Conservation (phyloP, 2,888 invertebrate genomes). For the Pseudococcus viburni region DNA sequence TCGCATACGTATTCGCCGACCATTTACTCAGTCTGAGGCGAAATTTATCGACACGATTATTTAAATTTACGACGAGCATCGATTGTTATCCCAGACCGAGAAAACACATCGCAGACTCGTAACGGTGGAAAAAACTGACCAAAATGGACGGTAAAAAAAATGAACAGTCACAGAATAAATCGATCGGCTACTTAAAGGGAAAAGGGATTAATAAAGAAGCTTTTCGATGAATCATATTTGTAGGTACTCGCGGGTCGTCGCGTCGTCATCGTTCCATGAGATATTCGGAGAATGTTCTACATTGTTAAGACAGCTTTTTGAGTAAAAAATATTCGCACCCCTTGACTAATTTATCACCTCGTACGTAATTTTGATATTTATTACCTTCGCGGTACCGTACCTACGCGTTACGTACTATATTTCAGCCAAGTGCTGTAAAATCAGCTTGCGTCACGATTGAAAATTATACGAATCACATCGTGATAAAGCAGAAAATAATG, state of each 20-base stretch:
- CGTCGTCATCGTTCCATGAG: background rate
- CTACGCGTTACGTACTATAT: background rate
- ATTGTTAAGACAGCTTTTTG: conserved; percentile 25
- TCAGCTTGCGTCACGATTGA: conserved; percentile 47
- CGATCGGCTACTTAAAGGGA: no score
- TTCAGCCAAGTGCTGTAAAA: conserved; percentile 41
- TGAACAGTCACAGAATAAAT: no score
- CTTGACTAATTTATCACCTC: conserved; percentile 20
- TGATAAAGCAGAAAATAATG: conserved; percentile 64
- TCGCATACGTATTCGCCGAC: background rate
- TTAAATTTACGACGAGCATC: conserved; percentile 11
- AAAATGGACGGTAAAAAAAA: background rate
- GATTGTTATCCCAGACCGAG: background rate
- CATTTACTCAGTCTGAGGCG: background rate
- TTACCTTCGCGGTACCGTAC: background rate
- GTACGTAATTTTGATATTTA: conserved; percentile 27
- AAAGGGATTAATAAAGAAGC: background rate
- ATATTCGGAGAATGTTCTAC: background rate
- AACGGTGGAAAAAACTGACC: background rate
- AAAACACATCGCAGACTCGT: background rate
- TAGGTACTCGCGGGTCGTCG: background rate
- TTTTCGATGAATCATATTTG: background rate
- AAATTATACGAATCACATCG: conserved; percentile 57
- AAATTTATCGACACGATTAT: conserved; percentile 35
- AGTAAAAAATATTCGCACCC: conserved; percentile 24